Base-by-base conservation (phyloP, 2,113 vertebrate genomes). In the Struthidea cinerea region DNA sequence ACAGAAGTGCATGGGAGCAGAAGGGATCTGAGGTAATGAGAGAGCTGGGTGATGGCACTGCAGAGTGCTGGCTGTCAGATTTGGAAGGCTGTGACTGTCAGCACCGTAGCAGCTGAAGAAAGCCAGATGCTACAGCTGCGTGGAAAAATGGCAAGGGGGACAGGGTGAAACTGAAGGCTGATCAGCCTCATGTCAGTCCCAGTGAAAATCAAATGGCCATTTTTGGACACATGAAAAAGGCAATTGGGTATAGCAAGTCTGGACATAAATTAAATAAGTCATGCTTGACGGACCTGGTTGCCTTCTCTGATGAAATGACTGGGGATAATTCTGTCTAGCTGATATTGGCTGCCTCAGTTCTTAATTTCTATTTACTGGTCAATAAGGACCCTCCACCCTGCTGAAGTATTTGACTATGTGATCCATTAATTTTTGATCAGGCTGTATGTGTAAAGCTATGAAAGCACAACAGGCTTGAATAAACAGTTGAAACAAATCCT, bases 401-500 rank as follows among this genome's bases (percentile, higher is more conserved):
- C 41, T 55, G 35, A 78, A 70, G 7, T 39, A 55, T 87, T 78
- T 87, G 73, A 37, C 56, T 61, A 2, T 17, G 13, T 11, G 41
- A 82, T 35, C 14, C 44, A 44, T 32, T 75, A 64, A 14, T 68
- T 93, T 95, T 89, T 87, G 37, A 37, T 71, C 65, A 75, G 64
- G 27, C 44, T 82, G 21, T 61, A 35, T 0, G 5, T 39, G 24
- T 57, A 30, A 79, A 71, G 22, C 39, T 71, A 22, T 56, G 44
- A 60, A 73, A 82, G 42, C 44, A 56, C 37, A 71, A 24, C 44
- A 78, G 10, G 56, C 49, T 75, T 78, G 44, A 81, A 59, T 33
- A 47, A 91, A 81, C 26, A 39, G 20, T 50, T 70, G 74, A 83
- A 94, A 84, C 16, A 89, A 89, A 39, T 20, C 26, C 50, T 87